Percentiles rank a stretch among this genome's conserved stretches.
These are phyloP conservation scores for Numenius arquata DNA, from an alignment of 2,113 vertebrate species.

Conservation along the genomic window DNA sequence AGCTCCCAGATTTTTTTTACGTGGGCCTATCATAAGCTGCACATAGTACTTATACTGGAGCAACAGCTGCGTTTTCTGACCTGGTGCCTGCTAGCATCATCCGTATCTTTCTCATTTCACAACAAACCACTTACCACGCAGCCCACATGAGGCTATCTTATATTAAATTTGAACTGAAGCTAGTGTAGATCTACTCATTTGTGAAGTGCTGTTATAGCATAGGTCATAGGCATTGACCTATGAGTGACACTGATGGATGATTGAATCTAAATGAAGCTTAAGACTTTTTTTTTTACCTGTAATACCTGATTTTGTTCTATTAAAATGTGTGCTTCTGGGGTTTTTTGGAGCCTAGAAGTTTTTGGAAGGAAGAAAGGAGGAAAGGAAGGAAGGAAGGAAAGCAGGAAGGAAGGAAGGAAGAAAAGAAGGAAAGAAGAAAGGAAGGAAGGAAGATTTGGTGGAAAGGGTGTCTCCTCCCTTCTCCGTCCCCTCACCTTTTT, in stretches of 20 bases:
- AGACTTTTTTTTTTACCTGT: neutral
- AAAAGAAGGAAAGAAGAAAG: neutral
- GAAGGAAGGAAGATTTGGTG: neutral
- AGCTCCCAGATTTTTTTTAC: neutral
- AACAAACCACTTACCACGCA: neutral
- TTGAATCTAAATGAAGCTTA: neutral
- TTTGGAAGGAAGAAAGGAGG: neutral
- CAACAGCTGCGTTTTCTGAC: neutral
- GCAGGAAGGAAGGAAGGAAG: neutral
- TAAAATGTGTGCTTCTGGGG: neutral
- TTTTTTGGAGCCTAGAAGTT: neutral
- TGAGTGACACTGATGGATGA: neutral
- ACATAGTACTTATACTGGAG: neutral
- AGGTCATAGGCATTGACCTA: neutral
- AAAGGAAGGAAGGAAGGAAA: too few species aligned
- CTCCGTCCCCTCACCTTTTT: fast-evolving
- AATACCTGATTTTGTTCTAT: neutral
- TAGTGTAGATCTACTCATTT: neutral
- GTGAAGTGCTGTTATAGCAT: neutral
- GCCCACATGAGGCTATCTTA: neutral
- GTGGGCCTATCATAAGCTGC: neutral
- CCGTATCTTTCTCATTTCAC: neutral
- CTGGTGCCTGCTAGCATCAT: neutral
- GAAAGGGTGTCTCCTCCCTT: neutral
- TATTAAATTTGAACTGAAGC: neutral